These are phyloP conservation scores for Enteromius mattozi DNA, from an alignment of 2,797 vertebrate genomes.

Conservation along the genomic window DNA sequence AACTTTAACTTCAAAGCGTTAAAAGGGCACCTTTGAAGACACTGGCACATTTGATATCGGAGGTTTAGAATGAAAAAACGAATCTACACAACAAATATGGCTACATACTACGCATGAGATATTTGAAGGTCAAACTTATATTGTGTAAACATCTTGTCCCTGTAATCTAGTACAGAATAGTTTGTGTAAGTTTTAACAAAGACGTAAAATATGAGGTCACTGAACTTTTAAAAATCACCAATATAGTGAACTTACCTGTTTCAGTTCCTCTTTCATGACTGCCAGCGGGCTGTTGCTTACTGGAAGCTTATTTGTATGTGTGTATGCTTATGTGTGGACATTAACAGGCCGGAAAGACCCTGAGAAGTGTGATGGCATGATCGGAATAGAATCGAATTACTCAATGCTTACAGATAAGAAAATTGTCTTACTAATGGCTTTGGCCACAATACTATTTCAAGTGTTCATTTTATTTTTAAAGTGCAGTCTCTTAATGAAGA, in stretches of 20 bases:
- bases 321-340: background rate
- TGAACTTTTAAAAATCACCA: conserved; percentile 3
- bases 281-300: background rate
- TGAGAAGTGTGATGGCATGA: background rate
- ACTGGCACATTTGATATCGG: conserved; percentile 21
- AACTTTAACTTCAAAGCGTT: conserved; percentile 60
- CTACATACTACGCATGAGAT: background rate
- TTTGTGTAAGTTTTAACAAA: background rate
- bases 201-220: conserved; percentile 15
- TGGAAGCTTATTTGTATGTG: background rate
- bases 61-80: background rate
- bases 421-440: background rate
- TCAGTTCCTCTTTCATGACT: conserved; percentile 48
- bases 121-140: background rate
- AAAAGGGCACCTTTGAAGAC: conserved; percentile 50
- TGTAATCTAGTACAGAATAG: background rate
- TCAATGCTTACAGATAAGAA: conserved; percentile 6
- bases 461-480: background rate
- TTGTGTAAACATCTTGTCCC: background rate
- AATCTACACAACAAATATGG: conserved; percentile 12
- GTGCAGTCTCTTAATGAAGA: background rate
- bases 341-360: background rate
- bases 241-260: conserved; percentile 23
- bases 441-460: background rate
- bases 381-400: background rate